phyloP scores from a whole-genome alignment of 2,797 vertebrate genomes.

The Sebastes taczanowskii region DNA sequence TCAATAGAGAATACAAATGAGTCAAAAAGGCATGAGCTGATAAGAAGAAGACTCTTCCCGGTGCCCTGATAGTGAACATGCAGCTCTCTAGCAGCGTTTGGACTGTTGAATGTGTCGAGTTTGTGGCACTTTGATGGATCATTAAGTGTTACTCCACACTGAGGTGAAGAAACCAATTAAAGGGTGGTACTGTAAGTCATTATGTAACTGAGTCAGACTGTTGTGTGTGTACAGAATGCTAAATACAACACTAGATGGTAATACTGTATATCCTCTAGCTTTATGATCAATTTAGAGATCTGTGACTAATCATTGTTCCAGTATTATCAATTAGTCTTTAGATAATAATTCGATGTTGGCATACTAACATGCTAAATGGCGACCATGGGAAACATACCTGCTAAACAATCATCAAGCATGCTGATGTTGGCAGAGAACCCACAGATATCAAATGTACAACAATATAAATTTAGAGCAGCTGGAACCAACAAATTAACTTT shows the following conservation, averaged over 20 bases:
- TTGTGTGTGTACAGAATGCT: neutral
- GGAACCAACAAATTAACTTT: neutral
- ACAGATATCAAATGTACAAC: neutral
- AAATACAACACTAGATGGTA: neutral
- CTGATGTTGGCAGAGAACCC: no score
- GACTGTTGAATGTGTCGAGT: conserved; percentile 19
- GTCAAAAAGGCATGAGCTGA: neutral
- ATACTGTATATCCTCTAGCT: neutral
- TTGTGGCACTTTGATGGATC: conserved; percentile 3
- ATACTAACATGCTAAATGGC: neutral
- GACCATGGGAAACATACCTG: no score
- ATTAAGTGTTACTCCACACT: conserved; percentile 9
- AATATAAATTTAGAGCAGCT: neutral
- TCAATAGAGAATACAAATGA: neutral
- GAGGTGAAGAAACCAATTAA: conserved; percentile 37
- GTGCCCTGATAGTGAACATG: neutral
- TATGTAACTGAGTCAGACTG: conserved; percentile 3
- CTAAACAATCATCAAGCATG: no score
- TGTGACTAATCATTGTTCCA: neutral
- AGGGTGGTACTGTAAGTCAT: neutral
- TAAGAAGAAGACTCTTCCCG: neutral
- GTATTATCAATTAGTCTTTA: neutral
- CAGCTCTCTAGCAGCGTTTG: neutral
- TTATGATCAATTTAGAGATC: neutral
- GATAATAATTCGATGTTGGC: neutral